A percentile compares a stretch with the other conserved stretches of the same genome.
These are phyloP conservation scores for Mizuhopecten yessoensis DNA, from an alignment of 1,140 invertebrate species.

Conservation along the genomic window DNA sequence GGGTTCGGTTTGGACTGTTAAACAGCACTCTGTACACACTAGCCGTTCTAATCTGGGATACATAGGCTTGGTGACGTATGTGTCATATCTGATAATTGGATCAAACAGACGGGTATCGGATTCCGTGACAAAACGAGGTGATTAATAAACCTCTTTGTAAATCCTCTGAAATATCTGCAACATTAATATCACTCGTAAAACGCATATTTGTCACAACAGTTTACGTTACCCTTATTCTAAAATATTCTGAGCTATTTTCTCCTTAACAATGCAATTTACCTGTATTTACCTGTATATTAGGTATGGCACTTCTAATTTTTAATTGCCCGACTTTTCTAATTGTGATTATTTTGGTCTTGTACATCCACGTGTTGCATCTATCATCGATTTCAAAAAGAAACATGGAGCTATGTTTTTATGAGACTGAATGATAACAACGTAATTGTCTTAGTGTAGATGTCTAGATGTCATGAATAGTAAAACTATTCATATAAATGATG, in stretches of 20 bases:
- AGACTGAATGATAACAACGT: too few relatives aligned
- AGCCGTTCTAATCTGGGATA: background rate
- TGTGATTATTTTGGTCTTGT: too few relatives aligned
- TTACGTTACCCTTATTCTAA: background rate
- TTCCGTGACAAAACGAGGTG: conserved; percentile 1
- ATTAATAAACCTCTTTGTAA: background rate
- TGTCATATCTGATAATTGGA: background rate
- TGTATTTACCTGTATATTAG: background rate
- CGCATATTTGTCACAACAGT: background rate
- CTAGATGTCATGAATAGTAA: too few relatives aligned
- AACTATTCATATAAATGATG: too few relatives aligned
- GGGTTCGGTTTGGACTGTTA: background rate
- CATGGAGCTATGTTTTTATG: too few relatives aligned
- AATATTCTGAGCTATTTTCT: background rate
- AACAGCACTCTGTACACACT: background rate
- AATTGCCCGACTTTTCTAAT: too few relatives aligned
- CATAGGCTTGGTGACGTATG: background rate
- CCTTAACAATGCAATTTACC: background rate
- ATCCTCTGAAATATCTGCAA: background rate
- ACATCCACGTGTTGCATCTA: too few relatives aligned
- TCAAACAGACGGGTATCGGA: conserved; percentile 1
- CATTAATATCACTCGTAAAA: conserved; percentile 15
- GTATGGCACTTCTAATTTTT: too few relatives aligned
- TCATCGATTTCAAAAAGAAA: too few relatives aligned
- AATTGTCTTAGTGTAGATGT: too few relatives aligned